Evolutionary conservation across 1,140 invertebrate species (phyloP).

Genomic region (Hylaeus anthracinus): DNA sequence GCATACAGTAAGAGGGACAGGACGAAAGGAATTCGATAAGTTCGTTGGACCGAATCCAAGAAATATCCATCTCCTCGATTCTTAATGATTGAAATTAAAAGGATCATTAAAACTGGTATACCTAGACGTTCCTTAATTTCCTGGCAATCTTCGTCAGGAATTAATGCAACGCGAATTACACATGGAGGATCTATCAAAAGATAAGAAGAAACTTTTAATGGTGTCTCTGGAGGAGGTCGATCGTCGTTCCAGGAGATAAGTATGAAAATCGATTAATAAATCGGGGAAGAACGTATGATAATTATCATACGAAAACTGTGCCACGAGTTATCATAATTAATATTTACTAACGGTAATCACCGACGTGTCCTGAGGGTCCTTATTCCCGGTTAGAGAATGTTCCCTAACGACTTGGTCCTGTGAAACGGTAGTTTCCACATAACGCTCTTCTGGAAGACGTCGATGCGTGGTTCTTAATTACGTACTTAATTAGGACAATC

Average conservation of each 20-base stretch:
- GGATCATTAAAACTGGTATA: not conserved
- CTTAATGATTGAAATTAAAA: conserved; percentile 10
- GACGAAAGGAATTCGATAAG: conserved; percentile 56
- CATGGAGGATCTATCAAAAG: too few species aligned
- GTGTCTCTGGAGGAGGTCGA: too few species aligned
- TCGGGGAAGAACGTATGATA: not conserved
- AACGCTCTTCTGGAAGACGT: not conserved
- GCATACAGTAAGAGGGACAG: conserved; percentile 23
- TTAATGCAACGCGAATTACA: not conserved
- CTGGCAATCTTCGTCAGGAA: not conserved
- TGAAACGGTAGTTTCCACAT: conserved; percentile 19
- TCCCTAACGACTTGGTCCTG: conserved; percentile 30
- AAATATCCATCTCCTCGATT: conserved; percentile 47
- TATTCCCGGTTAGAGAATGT: not conserved
- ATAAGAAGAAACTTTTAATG: too few species aligned
- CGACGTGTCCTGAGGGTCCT: not conserved
- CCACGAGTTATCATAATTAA: conserved; percentile 24
- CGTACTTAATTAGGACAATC: conserved; percentile 17
- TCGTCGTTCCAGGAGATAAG: not conserved
- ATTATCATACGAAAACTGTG: not conserved
- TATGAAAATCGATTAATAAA: conserved; percentile 9
- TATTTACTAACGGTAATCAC: conserved; percentile 25
- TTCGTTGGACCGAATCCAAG: conserved; percentile 59
- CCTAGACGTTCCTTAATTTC: not conserved
- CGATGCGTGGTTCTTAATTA: conserved; percentile 28